These are phyloP conservation scores for Percopsis omiscomaycus DNA, from an alignment of 2,797 vertebrate genomes.

Conservation along the genomic window DNA sequence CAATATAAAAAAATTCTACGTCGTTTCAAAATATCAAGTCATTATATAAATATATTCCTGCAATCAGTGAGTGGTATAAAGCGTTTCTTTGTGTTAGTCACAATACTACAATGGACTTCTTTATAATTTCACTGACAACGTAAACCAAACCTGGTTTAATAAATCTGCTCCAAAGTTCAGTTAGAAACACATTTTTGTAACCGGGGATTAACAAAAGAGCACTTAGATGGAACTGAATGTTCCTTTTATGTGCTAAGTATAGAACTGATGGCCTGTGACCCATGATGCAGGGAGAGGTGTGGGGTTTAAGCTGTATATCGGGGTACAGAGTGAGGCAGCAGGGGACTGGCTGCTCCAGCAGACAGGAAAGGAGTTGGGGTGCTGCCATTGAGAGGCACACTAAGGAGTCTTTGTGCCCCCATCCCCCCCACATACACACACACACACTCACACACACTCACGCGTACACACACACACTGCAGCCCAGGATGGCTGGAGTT, in stretches of 20 bases:
- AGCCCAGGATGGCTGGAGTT: neutral
- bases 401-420: constrained; percentile 56
- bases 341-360: constrained; percentile 13
- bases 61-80: too few species aligned
- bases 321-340: neutral
- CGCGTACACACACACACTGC: neutral
- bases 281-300: neutral
- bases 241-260: constrained; percentile 54
- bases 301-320: neutral
- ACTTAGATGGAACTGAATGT: constrained; percentile 48
- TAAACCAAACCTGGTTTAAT: too few species aligned
- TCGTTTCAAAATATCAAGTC: neutral
- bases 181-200: too few species aligned
- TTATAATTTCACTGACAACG: too few species aligned
- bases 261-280: constrained; percentile 48
- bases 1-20: neutral
- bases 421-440: neutral
- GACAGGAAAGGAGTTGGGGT: constrained; percentile 42
- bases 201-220: constrained; percentile 31
- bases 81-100: too few species aligned
- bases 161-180: too few species aligned
- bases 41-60: neutral
- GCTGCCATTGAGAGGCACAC: constrained; percentile 22
- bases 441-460: neutral
- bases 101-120: too few species aligned